Conservation (phyloP, 2,888 invertebrate genomes). For the Lomographa bimaculata region DNA sequence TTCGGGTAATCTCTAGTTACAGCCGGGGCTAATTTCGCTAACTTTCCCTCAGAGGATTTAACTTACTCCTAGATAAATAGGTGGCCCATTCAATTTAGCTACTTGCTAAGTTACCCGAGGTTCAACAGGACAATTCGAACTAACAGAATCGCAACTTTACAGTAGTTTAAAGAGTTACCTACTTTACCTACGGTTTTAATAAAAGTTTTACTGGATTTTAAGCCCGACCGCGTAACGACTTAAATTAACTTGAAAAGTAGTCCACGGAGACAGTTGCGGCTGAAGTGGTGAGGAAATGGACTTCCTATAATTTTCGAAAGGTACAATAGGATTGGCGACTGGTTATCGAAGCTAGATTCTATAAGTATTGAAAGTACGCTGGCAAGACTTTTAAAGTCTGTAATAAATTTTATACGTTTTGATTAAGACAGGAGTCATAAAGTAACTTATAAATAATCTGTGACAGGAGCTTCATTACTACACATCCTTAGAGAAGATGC, state of each 20-base stretch:
- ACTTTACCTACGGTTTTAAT: constrained; percentile 36
- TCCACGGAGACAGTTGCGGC: constrained; percentile 35
- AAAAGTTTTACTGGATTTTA: constrained; percentile 40
- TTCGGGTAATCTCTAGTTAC: constrained; percentile 7
- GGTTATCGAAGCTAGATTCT: too few relatives aligned
- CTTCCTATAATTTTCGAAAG: constrained; percentile 59
- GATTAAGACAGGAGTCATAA: too few relatives aligned
- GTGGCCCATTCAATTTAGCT: constrained; percentile 22
- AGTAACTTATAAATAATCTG: too few relatives aligned
- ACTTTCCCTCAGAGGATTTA: constrained; percentile 11
- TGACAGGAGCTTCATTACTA: constrained; percentile 18
- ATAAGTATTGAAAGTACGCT: too few relatives aligned
- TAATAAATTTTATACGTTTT: too few relatives aligned
- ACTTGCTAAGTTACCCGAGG: constrained; percentile 12
- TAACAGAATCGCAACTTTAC: constrained; percentile 29
- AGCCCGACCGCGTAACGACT: constrained; percentile 41
- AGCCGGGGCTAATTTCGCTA: constrained; percentile 8
- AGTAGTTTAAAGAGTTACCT: constrained; percentile 26
- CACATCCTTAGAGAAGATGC: too few relatives aligned
- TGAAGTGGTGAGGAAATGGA: constrained; percentile 57
- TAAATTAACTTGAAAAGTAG: constrained; percentile 49
- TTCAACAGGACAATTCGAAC: constrained; percentile 22
- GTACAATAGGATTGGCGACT: constrained; percentile 52
- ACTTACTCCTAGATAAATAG: constrained; percentile 20
- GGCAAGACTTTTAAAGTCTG: too few relatives aligned